phyloP scores from a whole-genome alignment of 2,888 invertebrate genomes.

The Conistra vaccinii region DNA sequence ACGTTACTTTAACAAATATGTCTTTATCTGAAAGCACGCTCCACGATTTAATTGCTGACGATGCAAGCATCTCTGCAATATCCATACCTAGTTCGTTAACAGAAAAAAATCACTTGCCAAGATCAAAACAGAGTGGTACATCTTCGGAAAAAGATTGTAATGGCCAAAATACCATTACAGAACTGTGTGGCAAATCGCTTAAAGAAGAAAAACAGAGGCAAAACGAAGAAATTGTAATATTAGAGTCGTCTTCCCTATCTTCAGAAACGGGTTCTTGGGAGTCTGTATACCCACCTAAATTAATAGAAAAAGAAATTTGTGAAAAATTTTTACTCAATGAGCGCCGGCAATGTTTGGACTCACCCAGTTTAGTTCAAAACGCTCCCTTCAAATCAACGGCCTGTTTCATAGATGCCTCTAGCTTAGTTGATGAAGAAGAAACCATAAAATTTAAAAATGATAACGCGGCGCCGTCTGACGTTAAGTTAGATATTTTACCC shows the following conservation, averaged over 20 bases:
- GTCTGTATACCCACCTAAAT: constrained; percentile 89
- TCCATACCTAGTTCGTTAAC: constrained; percentile 70
- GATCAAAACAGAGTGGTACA: constrained; percentile 65
- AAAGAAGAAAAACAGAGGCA: constrained; percentile 92
- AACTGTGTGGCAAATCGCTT: constrained; percentile 75
- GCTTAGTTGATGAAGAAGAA: constrained; percentile 93
- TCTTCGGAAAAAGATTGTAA: constrained; percentile 69
- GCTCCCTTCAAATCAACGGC: constrained; percentile 80
- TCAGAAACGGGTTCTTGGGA: constrained; percentile 93
- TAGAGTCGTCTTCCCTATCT: constrained; percentile 92
- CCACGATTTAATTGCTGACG: constrained; percentile 82
- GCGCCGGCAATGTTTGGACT: constrained; percentile 74
- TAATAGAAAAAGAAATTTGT: constrained; percentile 83
- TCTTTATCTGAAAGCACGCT: constrained; percentile 86
- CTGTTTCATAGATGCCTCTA: constrained; percentile 95
- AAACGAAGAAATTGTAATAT: constrained; percentile 91
- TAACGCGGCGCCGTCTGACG: constrained; percentile 45
- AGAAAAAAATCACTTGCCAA: constrained; percentile 70
- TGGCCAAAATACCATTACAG: constrained; percentile 67
- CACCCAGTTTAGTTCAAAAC: constrained; percentile 75
- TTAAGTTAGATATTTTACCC: constrained; percentile 67
- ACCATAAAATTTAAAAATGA: constrained; percentile 66
- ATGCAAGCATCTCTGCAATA: constrained; percentile 73
- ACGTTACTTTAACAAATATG: constrained; percentile 82
- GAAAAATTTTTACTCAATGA: constrained; percentile 85